A percentile compares a stretch with the other conserved stretches of the same genome.
phyloP scores from a whole-genome alignment of 2,888 invertebrate species.

The Andrena minutula region DNA sequence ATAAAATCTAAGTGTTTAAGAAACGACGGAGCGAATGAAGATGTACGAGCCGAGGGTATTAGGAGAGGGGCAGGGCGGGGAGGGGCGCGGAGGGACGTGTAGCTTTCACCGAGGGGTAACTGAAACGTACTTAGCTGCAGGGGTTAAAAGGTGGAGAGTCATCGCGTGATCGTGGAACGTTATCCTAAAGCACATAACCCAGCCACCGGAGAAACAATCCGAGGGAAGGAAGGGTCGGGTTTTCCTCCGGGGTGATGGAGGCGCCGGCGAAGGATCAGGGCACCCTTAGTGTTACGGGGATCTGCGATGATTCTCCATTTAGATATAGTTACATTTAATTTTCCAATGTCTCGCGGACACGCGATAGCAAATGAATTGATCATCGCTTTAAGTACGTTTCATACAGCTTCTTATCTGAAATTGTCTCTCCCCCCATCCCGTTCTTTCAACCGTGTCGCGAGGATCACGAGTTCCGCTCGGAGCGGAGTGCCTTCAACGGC shows the following conservation, averaged over 20 bases:
- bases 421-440: neutral
- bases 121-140: constrained; percentile 77
- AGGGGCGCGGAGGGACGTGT: constrained; percentile 31
- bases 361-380: constrained; percentile 59
- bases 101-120: constrained; percentile 73
- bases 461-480: neutral
- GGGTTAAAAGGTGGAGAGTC: constrained; percentile 78
- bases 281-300: constrained; percentile 45
- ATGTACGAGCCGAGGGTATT: constrained; percentile 67
- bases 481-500: neutral
- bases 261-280: constrained; percentile 56
- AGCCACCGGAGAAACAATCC: constrained; percentile 74
- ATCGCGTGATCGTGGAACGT: constrained; percentile 82
- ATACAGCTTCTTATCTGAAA: constrained; percentile 21
- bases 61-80: constrained; percentile 43
- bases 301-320: constrained; percentile 64
- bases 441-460: neutral
- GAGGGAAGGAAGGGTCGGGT: constrained; percentile 58
- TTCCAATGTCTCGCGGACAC: constrained; percentile 50
- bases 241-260: constrained; percentile 53
- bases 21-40: constrained; percentile 70
- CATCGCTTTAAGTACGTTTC: constrained; percentile 36
- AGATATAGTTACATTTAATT: constrained; percentile 65
- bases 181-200: constrained; percentile 75
- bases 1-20: constrained; percentile 73